Evolutionary conservation across 2,113 vertebrate species (phyloP).

Genomic region (Callithrix jacchus): DNA sequence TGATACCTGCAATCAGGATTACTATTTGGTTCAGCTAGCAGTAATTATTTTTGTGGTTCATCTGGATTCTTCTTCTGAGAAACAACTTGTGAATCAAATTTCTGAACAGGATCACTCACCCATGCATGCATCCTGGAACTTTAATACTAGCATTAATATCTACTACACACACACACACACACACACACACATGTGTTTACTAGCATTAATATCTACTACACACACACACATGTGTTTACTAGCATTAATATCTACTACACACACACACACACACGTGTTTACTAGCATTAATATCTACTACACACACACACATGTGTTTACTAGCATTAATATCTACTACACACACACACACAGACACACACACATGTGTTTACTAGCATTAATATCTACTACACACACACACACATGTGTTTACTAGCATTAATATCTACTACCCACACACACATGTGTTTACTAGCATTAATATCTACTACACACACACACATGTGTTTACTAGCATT

Average conservation of each 20-base stretch:
- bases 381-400: too few species aligned
- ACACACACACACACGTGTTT: accelerated
- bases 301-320: neutral
- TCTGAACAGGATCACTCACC: neutral
- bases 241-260: neutral
- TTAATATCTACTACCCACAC: neutral
- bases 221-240: neutral
- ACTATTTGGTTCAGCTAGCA: neutral
- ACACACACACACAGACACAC: too few species aligned
- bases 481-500: neutral
- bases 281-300: too few species aligned
- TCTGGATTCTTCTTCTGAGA: neutral
- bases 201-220: too few species aligned
- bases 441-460: too few species aligned
- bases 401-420: neutral
- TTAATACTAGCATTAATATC: neutral
- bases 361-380: too few species aligned
- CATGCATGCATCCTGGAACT: neutral
- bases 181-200: too few species aligned
- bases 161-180: neutral
- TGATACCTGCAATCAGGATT: neutral
- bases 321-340: neutral
- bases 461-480: too few species aligned
- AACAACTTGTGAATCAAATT: neutral
- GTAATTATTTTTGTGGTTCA: neutral